Evolutionary conservation across 2,888 invertebrate genomes (phyloP).

Genomic region (Hetaerina titia): DNA sequence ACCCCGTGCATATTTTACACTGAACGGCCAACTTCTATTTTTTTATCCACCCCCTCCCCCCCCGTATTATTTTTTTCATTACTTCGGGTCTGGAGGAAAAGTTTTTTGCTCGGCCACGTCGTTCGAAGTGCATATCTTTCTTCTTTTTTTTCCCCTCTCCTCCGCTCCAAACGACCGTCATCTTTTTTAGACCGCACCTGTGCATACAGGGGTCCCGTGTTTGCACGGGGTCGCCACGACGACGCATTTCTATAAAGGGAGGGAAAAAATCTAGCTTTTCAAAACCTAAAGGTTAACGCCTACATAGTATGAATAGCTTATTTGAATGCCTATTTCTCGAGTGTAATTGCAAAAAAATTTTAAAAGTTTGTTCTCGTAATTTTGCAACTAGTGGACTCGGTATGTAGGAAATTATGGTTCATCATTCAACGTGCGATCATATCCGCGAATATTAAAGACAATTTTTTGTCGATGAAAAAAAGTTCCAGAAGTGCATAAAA

Average conservation of each 20-base stretch:
- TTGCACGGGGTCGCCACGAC: neutral
- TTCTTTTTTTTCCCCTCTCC: neutral
- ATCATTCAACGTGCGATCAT: no score
- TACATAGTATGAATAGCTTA: no score
- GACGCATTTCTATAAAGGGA: neutral
- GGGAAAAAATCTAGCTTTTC: neutral
- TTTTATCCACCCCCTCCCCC: no score
- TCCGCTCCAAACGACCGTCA: neutral
- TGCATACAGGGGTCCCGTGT: neutral
- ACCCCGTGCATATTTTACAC: conserved; percentile 16
- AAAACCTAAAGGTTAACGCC: no score
- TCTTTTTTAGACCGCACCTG: neutral
- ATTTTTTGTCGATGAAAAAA: no score
- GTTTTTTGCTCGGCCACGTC: neutral
- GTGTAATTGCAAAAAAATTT: no score
- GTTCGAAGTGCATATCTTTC: neutral
- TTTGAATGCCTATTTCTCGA: no score
- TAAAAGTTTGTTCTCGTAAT: no score
- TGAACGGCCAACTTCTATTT: neutral
- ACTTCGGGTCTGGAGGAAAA: neutral
- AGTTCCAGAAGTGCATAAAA: no score
- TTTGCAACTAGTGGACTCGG: no score
- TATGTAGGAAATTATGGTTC: no score
- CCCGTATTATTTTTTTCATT: neutral
- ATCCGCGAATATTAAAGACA: no score